A percentile compares a stretch with the other conserved stretches of the same genome.
phyloP scores from a whole-genome alignment of 1,140 invertebrate genomes.

The Dendrolimus punctatus region DNA sequence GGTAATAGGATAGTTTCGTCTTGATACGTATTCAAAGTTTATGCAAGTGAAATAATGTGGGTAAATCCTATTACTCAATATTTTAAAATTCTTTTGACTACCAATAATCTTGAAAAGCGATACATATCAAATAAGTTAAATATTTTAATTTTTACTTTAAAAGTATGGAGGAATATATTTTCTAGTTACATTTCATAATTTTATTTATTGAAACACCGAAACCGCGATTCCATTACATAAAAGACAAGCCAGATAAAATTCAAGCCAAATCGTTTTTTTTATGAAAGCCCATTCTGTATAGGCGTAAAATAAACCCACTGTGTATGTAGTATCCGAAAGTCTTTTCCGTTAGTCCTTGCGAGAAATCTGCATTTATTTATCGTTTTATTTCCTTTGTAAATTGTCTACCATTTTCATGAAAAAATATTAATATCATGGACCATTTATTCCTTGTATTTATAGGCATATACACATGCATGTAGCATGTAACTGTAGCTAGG shows the following conservation, averaged over 20 bases:
- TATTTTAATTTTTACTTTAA: too few species aligned
- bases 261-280: slow-evolving; percentile 8
- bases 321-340: slow-evolving; percentile 29
- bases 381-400: slow-evolving; percentile 17
- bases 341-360: slow-evolving; percentile 40
- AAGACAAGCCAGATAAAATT: slow-evolving; percentile 10
- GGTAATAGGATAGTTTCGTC: too few species aligned
- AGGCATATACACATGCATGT: too few species aligned
- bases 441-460: too few species aligned
- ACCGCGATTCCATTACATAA: neutral
- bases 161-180: too few species aligned
- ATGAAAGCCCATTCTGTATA: slow-evolving; percentile 8
- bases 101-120: neutral
- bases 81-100: neutral
- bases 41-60: too few species aligned
- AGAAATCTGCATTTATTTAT: slow-evolving; percentile 51
- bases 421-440: too few species aligned
- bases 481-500: too few species aligned
- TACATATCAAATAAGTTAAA: too few species aligned
- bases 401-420: too few species aligned
- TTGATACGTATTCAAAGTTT: too few species aligned
- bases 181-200: neutral
- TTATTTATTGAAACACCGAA: neutral
- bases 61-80: too few species aligned
- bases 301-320: slow-evolving; percentile 8